Percentiles rank a stretch among this genome's conserved stretches.
Evolutionary conservation across 2,113 vertebrate species (phyloP).

Genomic region (Lonchura striata): DNA sequence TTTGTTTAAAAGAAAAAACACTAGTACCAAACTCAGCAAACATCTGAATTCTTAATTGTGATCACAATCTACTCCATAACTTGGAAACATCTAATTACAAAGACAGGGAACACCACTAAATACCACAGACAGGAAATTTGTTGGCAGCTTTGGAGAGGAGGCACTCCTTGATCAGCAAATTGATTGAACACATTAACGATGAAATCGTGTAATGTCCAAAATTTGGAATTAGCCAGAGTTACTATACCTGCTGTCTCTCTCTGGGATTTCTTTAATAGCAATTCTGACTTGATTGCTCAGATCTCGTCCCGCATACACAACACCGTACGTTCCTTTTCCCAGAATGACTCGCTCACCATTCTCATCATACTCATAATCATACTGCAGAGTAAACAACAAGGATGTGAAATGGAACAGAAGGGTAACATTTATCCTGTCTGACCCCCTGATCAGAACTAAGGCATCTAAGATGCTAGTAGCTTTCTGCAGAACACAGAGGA

Average conservation of each 20-base stretch:
- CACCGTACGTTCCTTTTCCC: constrained; percentile 94
- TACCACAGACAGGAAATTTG: neutral
- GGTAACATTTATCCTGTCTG: neutral
- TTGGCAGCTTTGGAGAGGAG: neutral
- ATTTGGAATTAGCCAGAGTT: neutral
- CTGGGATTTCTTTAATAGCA: constrained; percentile 98
- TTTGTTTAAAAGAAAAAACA: neutral
- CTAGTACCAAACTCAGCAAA: neutral
- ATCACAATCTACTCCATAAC: neutral
- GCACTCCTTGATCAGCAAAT: neutral
- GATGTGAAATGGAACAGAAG: neutral
- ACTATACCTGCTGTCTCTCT: constrained; percentile 93
- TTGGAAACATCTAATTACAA: neutral
- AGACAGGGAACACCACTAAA: neutral
- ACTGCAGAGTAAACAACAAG: constrained; percentile 74
- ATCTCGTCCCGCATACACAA: constrained; percentile 96
- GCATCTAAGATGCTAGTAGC: neutral
- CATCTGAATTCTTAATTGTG: neutral
- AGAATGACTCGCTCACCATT: constrained; percentile 90
- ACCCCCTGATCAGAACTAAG: neutral
- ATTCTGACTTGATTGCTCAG: constrained; percentile 98
- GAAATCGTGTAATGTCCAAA: neutral
- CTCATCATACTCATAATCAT: constrained; percentile 97
- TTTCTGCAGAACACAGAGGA: neutral
- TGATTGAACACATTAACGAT: neutral